These are phyloP conservation scores for Cephalotes varians DNA, from an alignment of 2,888 invertebrate species.

Conservation along the genomic window DNA sequence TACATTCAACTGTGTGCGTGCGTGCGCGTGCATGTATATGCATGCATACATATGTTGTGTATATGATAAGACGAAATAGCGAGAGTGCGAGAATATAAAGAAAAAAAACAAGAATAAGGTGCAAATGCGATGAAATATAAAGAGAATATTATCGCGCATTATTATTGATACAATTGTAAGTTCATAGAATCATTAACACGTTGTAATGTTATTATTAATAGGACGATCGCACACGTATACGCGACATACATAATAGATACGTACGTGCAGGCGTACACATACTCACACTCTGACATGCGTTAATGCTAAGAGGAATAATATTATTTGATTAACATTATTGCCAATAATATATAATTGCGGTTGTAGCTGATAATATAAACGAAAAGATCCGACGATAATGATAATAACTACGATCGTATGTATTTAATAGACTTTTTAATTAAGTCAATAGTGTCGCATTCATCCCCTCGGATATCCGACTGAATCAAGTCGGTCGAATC, in stretches of 20 bases:
- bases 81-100: background rate
- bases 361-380: conserved; percentile 77
- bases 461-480: conserved; percentile 55
- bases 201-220: conserved; percentile 77
- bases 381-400: conserved; percentile 63
- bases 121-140: conserved; percentile 36
- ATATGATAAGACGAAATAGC: background rate
- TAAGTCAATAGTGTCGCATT: conserved; percentile 62
- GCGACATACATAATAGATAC: conserved; percentile 18
- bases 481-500: conserved; percentile 61
- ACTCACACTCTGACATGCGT: conserved; percentile 45
- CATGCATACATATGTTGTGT: background rate
- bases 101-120: conserved; percentile 24
- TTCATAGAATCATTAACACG: conserved; percentile 78
- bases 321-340: conserved; percentile 76
- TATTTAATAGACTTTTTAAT: conserved; percentile 80
- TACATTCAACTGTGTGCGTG: conserved; percentile 57
- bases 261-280: conserved; percentile 21
- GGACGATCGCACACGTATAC: conserved; percentile 66
- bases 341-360: conserved; percentile 75
- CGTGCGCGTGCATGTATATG: background rate
- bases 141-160: conserved; percentile 73
- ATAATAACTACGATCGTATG: conserved; percentile 75
- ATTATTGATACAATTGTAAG: conserved; percentile 77
- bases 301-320: conserved; percentile 70